phyloP scores from a whole-genome alignment of 2,888 invertebrate species.

The Torymus tubicola region DNA sequence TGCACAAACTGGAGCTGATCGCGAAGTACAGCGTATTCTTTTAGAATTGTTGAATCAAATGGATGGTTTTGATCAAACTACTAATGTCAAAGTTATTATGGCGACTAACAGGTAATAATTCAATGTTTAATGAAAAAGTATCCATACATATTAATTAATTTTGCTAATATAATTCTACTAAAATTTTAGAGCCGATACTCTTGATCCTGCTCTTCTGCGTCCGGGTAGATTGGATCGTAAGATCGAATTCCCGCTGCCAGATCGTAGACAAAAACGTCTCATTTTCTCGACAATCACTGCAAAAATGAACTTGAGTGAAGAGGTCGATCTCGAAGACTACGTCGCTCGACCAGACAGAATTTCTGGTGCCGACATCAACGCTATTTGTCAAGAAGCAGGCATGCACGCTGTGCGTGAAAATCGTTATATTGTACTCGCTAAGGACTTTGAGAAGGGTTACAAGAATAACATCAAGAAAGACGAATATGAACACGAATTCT shows the following conservation, averaged over 20 bases:
- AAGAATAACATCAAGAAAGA: conserved; percentile 99
- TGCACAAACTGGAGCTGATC: conserved; percentile 98
- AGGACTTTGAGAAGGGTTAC: conserved; percentile 99
- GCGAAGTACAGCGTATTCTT: conserved; percentile 98
- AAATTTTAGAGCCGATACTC: conserved; percentile 88
- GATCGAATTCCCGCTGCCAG: conserved; percentile 99
- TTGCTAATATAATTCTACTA: conserved; percentile 16
- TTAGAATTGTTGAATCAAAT: conserved; percentile 98
- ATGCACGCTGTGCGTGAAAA: conserved; percentile 99
- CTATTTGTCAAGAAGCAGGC: conserved; percentile 99
- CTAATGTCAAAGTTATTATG: conserved; percentile 95
- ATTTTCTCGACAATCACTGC: conserved; percentile 98
- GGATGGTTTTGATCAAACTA: conserved; percentile 99
- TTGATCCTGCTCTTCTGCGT: conserved; percentile 97
- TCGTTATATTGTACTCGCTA: conserved; percentile 98
- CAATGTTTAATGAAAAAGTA: neutral
- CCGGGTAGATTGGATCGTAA: conserved; percentile 98
- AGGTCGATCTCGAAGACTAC: conserved; percentile 99
- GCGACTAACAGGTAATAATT: conserved; percentile 74
- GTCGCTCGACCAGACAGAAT: conserved; percentile 99
- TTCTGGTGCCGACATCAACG: conserved; percentile 99
- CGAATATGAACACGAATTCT: conserved; percentile 99
- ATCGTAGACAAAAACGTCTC: conserved; percentile 93
- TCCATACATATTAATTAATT: conserved; percentile 5
- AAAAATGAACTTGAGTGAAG: conserved; percentile 98